Evolutionary conservation across 2,113 vertebrate species (phyloP).

Genomic region (Electrona antarctica): DNA sequence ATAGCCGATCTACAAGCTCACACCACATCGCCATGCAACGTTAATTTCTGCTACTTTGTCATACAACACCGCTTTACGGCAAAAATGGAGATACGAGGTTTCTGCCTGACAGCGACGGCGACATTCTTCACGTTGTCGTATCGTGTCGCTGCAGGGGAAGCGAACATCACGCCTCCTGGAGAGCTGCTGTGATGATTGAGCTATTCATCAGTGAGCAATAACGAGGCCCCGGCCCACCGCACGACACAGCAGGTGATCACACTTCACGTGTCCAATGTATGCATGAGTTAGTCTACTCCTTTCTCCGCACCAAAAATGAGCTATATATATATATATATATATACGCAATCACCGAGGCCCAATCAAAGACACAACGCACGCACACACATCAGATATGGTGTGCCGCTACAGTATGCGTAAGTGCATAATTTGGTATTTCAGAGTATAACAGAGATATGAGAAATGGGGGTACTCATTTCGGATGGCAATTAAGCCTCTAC

Average conservation of each 20-base stretch:
- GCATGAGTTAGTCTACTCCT: neutral
- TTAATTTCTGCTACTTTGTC: too few species aligned
- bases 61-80: too few species aligned
- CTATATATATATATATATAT: neutral
- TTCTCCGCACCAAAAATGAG: neutral
- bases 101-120: too few species aligned
- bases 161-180: conserved; percentile 3
- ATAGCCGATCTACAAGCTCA: too few species aligned
- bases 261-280: neutral
- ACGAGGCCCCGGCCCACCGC: neutral
- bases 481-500: conserved; percentile 67
- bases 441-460: conserved; percentile 57
- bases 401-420: neutral
- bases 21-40: too few species aligned
- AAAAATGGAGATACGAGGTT: too few species aligned
- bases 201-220: conserved; percentile 45
- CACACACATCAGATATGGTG: neutral
- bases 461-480: conserved; percentile 63
- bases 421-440: conserved; percentile 41
- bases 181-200: conserved; percentile 35
- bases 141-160: conserved; percentile 3
- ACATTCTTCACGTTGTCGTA: neutral
- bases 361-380: neutral
- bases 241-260: conserved; percentile 45
- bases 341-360: neutral